Evolutionary conservation across 1,140 invertebrate species (phyloP).

Genomic region (Lepidurus arcticus): DNA sequence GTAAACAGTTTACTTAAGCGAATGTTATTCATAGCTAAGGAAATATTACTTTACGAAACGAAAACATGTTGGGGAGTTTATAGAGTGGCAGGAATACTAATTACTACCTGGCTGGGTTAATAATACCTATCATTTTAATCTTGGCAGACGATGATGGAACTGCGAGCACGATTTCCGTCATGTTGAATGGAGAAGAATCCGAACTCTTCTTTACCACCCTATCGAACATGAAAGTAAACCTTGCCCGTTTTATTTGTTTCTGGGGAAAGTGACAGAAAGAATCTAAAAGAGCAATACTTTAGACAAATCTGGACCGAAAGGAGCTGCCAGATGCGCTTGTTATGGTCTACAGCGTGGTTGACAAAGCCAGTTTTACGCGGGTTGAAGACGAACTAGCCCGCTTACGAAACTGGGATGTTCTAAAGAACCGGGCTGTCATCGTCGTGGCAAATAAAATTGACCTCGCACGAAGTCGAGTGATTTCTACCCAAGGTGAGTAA

Average conservation of each 20-base stretch:
- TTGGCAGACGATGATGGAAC: slow-evolving; percentile 59
- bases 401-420: slow-evolving; percentile 67
- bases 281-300: slow-evolving; percentile 36
- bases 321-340: slow-evolving; percentile 75
- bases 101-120: background rate
- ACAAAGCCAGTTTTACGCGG: slow-evolving; percentile 77
- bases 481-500: slow-evolving; percentile 75
- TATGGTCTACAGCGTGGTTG: slow-evolving; percentile 83
- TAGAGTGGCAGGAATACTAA: background rate
- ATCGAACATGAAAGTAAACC: slow-evolving; percentile 52
- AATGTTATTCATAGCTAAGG: background rate
- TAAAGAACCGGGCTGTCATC: slow-evolving; percentile 69
- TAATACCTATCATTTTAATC: slow-evolving; percentile 33
- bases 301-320: slow-evolving; percentile 67
- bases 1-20: too few species aligned
- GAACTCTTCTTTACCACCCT: slow-evolving; percentile 72
- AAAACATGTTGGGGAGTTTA: background rate
- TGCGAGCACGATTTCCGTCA: slow-evolving; percentile 76
- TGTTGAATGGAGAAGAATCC: slow-evolving; percentile 83
- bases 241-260: background rate
- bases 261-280: slow-evolving; percentile 14
- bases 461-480: slow-evolving; percentile 78
- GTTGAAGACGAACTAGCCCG: slow-evolving; percentile 68
- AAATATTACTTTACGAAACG: background rate
- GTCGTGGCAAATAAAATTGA: slow-evolving; percentile 94